phyloP scores from a whole-genome alignment of 2,113 vertebrate genomes.

The Myrmecophaga tridactyla region DNA sequence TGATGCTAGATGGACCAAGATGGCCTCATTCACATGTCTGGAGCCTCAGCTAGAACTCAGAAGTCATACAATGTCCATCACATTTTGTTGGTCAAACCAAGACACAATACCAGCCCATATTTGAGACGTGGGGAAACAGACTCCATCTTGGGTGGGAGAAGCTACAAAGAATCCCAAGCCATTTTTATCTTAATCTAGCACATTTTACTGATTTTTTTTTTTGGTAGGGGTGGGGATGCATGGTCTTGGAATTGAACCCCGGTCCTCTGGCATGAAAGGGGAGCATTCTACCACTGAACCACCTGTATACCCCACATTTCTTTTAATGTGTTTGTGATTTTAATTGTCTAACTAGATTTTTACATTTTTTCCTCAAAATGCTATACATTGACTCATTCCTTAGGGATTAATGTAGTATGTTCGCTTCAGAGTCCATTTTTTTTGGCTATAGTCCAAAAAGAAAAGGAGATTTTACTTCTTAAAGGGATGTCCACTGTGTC shows the following conservation, averaged over 20 bases:
- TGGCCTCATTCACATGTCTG: not conserved
- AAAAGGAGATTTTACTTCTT: conserved; percentile 1
- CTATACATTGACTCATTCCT: not conserved
- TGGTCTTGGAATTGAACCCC: too few species aligned
- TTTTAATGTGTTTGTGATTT: not conserved
- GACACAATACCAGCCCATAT: not conserved
- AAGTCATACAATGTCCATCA: not conserved
- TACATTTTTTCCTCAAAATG: not conserved
- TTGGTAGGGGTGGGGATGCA: too few species aligned
- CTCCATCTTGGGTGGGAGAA: not conserved
- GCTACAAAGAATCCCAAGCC: not conserved
- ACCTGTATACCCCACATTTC: too few species aligned
- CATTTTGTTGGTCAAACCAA: conserved; percentile 24
- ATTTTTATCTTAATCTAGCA: conserved; percentile 33
- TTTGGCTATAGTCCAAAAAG: conserved; percentile 39
- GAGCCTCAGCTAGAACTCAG: not conserved
- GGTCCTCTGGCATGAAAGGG: too few species aligned
- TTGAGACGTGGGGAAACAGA: not conserved
- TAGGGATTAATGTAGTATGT: not conserved
- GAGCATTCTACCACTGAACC: too few species aligned
- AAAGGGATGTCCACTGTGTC: not conserved
- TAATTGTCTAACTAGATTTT: conserved; percentile 33
- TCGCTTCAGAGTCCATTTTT: not conserved
- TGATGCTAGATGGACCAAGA: not conserved
- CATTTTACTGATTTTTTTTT: too few species aligned